A percentile compares a stretch with the other conserved stretches of the same genome.
Conservation (phyloP, 2,888 invertebrate genomes). For the Amiota minor region DNA sequence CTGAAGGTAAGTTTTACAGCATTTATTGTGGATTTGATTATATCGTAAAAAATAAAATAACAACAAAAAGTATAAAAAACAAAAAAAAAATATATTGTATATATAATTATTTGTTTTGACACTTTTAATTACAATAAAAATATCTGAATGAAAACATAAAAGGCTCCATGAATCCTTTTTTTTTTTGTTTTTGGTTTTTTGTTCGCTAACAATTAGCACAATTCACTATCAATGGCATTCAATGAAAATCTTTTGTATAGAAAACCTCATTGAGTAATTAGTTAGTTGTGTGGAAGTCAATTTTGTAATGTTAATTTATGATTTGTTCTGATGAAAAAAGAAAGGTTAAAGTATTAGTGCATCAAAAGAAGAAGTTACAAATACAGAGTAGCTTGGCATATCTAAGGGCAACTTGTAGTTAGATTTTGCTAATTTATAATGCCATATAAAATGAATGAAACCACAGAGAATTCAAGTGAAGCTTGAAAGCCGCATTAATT, state of each 20-base stretch:
- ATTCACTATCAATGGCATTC: too few species aligned
- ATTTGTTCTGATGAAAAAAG: too few species aligned
- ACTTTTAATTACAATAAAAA: background rate
- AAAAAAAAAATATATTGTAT: background rate
- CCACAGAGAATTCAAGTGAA: constrained; percentile 28
- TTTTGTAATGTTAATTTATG: too few species aligned
- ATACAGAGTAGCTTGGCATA: background rate
- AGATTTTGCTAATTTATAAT: constrained; percentile 47
- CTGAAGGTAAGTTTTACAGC: constrained; percentile 10
- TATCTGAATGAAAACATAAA: too few species aligned
- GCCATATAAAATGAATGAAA: constrained; percentile 50
- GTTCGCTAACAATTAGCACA: background rate
- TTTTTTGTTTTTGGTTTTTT: background rate
- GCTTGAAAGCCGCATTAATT: background rate
- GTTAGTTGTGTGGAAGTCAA: too few species aligned
- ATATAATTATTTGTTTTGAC: background rate
- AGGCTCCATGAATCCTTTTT: too few species aligned
- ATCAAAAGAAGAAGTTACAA: too few species aligned
- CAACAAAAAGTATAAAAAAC: background rate
- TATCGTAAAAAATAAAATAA: background rate
- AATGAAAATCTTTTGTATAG: too few species aligned
- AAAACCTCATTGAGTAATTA: too few species aligned
- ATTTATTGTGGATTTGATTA: background rate
- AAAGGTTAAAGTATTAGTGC: too few species aligned
- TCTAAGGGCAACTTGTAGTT: constrained; percentile 33